phyloP scores from a whole-genome alignment of 2,888 invertebrate genomes.

The Ariolimax columbianus region DNA sequence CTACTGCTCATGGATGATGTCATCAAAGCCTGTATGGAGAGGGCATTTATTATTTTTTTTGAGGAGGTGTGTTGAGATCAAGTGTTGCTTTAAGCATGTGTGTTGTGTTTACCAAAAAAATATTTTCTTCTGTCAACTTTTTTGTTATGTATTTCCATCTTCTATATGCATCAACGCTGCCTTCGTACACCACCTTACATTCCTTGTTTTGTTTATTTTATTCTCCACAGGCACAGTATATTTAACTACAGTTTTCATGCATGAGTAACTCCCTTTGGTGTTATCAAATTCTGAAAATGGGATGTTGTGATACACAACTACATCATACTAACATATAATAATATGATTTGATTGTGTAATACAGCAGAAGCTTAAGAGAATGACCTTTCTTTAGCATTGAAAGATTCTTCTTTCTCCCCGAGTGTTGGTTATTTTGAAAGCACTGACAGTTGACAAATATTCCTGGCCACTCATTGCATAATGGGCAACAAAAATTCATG shows the following conservation, averaged over 20 bases:
- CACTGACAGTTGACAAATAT: neutral
- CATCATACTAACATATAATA: neutral
- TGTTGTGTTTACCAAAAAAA: no score
- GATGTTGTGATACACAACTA: neutral
- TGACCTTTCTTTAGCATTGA: constrained; percentile 4
- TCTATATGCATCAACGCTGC: no score
- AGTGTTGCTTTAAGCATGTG: no score
- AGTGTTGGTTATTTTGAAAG: neutral
- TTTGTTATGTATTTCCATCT: no score
- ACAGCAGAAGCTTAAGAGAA: neutral
- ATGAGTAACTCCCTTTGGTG: neutral
- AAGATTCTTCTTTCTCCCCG: neutral
- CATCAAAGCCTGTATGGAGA: no score
- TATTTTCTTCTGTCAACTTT: no score
- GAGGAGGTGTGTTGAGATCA: no score
- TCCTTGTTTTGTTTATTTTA: neutral
- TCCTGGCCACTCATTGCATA: neutral
- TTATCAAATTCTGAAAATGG: neutral
- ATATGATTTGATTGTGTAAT: neutral
- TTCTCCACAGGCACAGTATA: neutral
- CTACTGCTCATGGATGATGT: no score
- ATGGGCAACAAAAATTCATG: constrained; percentile 92
- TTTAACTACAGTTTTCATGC: neutral
- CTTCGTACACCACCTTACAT: no score
- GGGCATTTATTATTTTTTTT: no score